Evolutionary conservation across 1,140 invertebrate genomes (phyloP).

Genomic region (Microplitis demolitor): DNA sequence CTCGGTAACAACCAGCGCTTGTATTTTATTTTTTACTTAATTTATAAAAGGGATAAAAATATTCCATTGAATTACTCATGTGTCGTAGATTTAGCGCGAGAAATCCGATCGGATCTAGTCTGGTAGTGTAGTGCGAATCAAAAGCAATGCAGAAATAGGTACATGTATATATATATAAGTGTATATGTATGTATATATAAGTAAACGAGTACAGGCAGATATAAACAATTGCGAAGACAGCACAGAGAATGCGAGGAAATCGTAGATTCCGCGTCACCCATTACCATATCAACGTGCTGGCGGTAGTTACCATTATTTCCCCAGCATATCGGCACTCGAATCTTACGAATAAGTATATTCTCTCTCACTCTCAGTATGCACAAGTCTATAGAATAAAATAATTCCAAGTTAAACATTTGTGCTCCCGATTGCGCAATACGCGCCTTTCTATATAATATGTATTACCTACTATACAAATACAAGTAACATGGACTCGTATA

Average conservation of each 20-base stretch:
- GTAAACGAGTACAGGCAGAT: neutral
- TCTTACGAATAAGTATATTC: neutral
- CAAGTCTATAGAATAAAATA: neutral
- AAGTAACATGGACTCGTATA: neutral
- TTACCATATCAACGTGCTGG: constrained; percentile 28
- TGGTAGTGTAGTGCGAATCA: neutral
- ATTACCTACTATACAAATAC: neutral
- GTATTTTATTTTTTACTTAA: neutral
- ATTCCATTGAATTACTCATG: neutral
- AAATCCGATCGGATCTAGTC: constrained; percentile 8
- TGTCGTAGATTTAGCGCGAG: neutral
- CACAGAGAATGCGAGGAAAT: constrained; percentile 13
- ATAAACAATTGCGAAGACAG: constrained; percentile 13
- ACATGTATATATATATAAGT: neutral
- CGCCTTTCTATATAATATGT: neutral
- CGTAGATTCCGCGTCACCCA: constrained; percentile 24
- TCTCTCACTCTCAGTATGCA: too few species aligned
- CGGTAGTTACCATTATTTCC: constrained; percentile 31
- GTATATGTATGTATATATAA: neutral
- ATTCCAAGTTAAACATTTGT: neutral
- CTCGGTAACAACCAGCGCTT: too few species aligned
- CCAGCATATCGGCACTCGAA: constrained; percentile 10
- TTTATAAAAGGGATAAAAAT: neutral
- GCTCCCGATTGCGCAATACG: constrained; percentile 17
- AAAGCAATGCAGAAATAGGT: neutral